These are phyloP conservation scores for Catajapyx aquilonaris DNA, from an alignment of 1,140 invertebrate genomes.

Conservation along the genomic window DNA sequence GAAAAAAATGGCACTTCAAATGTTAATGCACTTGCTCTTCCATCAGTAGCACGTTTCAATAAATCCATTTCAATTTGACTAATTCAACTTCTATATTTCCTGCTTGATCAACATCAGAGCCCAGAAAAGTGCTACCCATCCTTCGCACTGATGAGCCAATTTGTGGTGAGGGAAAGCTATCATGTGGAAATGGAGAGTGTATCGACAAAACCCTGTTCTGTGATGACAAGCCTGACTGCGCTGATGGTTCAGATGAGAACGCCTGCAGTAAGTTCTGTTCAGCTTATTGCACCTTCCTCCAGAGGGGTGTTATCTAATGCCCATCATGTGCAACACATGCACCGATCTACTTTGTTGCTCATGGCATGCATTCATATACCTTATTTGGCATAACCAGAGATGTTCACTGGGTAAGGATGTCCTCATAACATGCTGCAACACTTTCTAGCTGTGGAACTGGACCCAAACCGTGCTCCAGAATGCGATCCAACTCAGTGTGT, in stretches of 20 bases:
- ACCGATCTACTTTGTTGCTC: no score
- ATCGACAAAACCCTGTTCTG: conserved; percentile 79
- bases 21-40: no score
- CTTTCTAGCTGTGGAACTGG: conserved; percentile 54
- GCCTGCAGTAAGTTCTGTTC: conserved; percentile 56
- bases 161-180: conserved; percentile 65
- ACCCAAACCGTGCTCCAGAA: conserved; percentile 71
- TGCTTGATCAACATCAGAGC: conserved; percentile 56
- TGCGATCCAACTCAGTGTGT: conserved; percentile 73
- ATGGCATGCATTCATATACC: no score
- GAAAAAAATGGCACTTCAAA: no score
- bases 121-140: conserved; percentile 64
- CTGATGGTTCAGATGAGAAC: conserved; percentile 86
- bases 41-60: no score
- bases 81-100: no score
- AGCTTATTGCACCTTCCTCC: conserved; percentile 6
- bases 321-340: no score
- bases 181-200: conserved; percentile 74
- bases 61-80: no score
- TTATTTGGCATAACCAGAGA: no score
- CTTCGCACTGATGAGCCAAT: conserved; percentile 78
- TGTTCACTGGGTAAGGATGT: no score
- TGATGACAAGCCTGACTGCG: conserved; percentile 76
- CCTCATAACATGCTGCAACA: no score
- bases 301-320: no score